phyloP scores from a whole-genome alignment of 2,888 invertebrate genomes.

The Cheilosia scutellata region DNA sequence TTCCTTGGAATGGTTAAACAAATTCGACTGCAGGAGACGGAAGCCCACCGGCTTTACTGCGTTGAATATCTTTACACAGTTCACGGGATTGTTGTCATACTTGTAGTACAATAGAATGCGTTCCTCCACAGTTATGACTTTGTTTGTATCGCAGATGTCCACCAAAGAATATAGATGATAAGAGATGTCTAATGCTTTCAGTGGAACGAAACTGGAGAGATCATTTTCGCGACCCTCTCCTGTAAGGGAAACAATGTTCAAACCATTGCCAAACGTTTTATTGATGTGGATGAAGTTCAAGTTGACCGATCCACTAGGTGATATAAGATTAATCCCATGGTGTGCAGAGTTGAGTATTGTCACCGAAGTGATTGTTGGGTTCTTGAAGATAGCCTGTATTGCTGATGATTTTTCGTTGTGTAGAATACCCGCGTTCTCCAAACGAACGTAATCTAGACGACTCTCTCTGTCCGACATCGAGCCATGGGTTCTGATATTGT shows the following conservation, averaged over 20 bases:
- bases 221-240: constrained; percentile 96
- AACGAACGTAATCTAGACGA: constrained; percentile 90
- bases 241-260: constrained; percentile 95
- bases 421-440: constrained; percentile 96
- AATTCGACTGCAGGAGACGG: constrained; percentile 94
- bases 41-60: constrained; percentile 96
- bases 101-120: constrained; percentile 97
- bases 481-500: constrained; percentile 92
- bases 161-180: constrained; percentile 97
- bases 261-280: constrained; percentile 94
- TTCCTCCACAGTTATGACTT: constrained; percentile 95
- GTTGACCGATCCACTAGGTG: constrained; percentile 92
- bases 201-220: constrained; percentile 94
- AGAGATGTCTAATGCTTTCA: constrained; percentile 92
- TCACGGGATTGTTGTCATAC: constrained; percentile 97
- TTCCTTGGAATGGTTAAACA: constrained; percentile 94
- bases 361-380: constrained; percentile 92
- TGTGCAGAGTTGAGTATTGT: constrained; percentile 93
- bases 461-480: constrained; percentile 89
- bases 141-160: constrained; percentile 98
- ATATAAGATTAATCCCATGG: constrained; percentile 96
- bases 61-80: constrained; percentile 98
- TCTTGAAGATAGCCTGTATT: constrained; percentile 94
- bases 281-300: constrained; percentile 90
- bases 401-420: constrained; percentile 98